Base-by-base conservation (phyloP, 2,113 vertebrate species). In the Oryzias curvinotus region DNA sequence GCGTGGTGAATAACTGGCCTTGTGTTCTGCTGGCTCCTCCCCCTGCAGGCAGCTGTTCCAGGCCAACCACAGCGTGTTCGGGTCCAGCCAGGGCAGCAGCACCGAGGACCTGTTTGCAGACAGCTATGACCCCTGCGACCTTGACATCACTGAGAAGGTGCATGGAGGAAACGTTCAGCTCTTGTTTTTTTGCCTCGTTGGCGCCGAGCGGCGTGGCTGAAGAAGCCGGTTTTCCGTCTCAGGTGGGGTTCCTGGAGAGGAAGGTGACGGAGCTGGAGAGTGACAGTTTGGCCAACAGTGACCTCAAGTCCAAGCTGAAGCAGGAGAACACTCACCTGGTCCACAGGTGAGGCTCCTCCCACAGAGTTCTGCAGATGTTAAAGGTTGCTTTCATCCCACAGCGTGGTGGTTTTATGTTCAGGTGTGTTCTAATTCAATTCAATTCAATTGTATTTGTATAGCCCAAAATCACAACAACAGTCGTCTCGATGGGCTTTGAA, bases 221-320 rank as follows among this genome's bases (percentile, higher is more conserved):
- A 44, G 45, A 1, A 2, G 2, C 4, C 18, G 4, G 4, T 41
- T 50, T n/a, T 67, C 4, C 68, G 26, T 55, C 49, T 52, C 80
- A 99, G 97, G 96, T 99, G 72, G 95, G 93, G 0, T 97, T 93
- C 71, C 87, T 99, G 77, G 97, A 99, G 72, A 98, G 97, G 86
- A 99, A 98, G 77, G 97, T 99, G 80, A 94, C 95, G 0, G 97
- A 98, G 73, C 77, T 99, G 87, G 97, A 99, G 77, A 96, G 95
- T 0, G 96, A 99, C 77, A 96, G 87, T 71, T 68, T 96, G 81
- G 93, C 93, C 57, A 97, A 93, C 0, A 93, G 94, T 42, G 95
- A 98, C 83, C 86, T 98, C 53, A 98, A 98, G 82, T 96, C 93
- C 73, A 98, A 95, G 84, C 89, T 99, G 73, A 98, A 95, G 73